Evolutionary conservation across 2,797 vertebrate genomes (phyloP), one percentile per base, ranked within the genome.

Genomic region (Meda fulgida): DNA sequence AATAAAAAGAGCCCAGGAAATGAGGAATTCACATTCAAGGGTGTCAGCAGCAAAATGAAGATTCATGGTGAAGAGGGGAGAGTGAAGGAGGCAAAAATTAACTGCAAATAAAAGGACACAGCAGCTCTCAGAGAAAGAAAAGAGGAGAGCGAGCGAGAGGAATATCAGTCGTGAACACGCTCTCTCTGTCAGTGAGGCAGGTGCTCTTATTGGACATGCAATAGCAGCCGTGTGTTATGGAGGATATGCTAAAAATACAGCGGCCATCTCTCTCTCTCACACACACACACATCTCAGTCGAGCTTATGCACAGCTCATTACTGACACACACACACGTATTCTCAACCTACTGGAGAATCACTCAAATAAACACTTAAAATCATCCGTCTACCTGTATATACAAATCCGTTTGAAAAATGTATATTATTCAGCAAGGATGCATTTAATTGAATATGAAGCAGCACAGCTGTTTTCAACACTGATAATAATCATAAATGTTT

Each of bases 21-120:
- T 97, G 96, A 96, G 96, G 96, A 97, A 97, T 97, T 97, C 96
- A 96, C 96, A 97, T 97, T 97, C 95, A 96, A 96, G 96, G 95
- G 96, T 97, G 97, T 97, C 96, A 97, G 96, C 91, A 84, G 93
- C 94, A 91, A 97, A 97, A 97, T 97, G 96, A 97, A 97, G 96
- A 97, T 97, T 97, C 96, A 96, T 97, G 96, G 96, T 96, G 95
- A 96, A 96, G 95, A 95, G 95, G 92, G 81, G 84, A 84, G 84
- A 88, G 93, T 92, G 95, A 95, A 95, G 95, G 94, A 95, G 91
- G 95, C 93, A 96, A 95, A 96, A 96, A 96, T 95, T 96, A 96
- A 96, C 95, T 94, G 94, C 96, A 96, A 96, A 96, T 96, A 95
- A 96, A 96, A 94, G 95, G 93, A 93, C 94, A 94, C 93, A 92